Percentiles rank a stretch among this genome's conserved stretches.
Conservation (phyloP, 2,888 invertebrate genomes). For the Hyposoter dolosus region DNA sequence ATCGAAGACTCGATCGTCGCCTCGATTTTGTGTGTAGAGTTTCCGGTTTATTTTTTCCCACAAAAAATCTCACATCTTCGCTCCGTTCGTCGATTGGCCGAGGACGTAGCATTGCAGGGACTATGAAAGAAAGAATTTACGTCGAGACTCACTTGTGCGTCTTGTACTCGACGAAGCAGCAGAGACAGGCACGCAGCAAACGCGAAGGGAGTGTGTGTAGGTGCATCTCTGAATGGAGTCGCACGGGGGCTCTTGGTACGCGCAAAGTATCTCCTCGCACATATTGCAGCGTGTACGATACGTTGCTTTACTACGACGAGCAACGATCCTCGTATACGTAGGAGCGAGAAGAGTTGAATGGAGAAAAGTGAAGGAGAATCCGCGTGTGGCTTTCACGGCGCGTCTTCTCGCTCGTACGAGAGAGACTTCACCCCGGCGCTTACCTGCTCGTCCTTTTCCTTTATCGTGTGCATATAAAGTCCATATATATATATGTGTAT, state of each 20-base stretch:
- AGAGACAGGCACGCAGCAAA: conserved; percentile 1
- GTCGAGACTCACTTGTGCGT: conserved; percentile 5
- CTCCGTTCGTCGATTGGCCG: background rate
- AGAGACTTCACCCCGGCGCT: conserved; percentile 55
- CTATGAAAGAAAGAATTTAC: conserved; percentile 5
- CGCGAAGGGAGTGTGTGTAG: conserved; percentile 36
- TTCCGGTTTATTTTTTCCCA: background rate
- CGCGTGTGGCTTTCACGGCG: background rate
- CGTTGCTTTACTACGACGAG: background rate
- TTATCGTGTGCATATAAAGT: conserved; percentile 40
- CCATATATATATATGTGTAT: conserved; percentile 26
- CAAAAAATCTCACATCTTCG: background rate
- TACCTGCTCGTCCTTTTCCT: conserved; percentile 53
- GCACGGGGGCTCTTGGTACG: conserved; percentile 24
- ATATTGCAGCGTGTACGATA: background rate
- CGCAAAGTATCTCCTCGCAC: conserved; percentile 19
- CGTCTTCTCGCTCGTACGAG: conserved; percentile 9
- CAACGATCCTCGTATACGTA: conserved; percentile 31
- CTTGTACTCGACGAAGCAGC: background rate
- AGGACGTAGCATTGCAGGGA: background rate
- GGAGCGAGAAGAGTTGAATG: conserved; percentile 59
- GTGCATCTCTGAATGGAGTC: conserved; percentile 63
- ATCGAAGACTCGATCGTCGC: background rate
- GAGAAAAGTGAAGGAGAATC: conserved; percentile 66
- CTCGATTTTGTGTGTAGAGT: background rate